These are phyloP conservation scores for Trachelipus rathkii DNA, from an alignment of 1,140 invertebrate species.

Conservation along the genomic window DNA sequence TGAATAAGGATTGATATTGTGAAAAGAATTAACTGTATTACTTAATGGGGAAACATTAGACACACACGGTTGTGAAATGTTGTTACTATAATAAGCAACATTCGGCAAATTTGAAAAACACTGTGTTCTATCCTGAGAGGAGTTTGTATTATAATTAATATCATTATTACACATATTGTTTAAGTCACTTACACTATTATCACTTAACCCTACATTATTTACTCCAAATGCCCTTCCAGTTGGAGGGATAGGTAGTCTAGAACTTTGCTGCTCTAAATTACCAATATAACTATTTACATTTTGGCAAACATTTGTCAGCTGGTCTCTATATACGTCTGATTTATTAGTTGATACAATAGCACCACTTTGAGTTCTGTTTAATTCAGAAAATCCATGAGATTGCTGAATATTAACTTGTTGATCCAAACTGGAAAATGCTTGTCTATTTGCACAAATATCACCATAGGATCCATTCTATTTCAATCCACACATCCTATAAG, in stretches of 20 bases:
- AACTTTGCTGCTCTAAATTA: neutral
- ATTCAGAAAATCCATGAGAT: neutral
- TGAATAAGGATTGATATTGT: neutral
- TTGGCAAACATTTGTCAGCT: neutral
- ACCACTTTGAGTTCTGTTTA: neutral
- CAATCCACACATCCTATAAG: too few species aligned
- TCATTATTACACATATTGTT: conserved; percentile 5
- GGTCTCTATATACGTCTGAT: neutral
- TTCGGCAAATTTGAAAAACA: neutral
- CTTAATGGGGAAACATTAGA: neutral
- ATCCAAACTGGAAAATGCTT: neutral
- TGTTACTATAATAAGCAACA: neutral
- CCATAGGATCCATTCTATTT: neutral
- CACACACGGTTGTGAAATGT: neutral
- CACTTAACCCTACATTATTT: conserved; percentile 4
- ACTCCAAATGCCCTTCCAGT: neutral
- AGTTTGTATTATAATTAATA: conserved; percentile 4
- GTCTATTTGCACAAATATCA: neutral
- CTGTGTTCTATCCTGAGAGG: neutral
- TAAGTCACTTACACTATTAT: conserved; percentile 8
- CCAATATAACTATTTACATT: conserved; percentile 8
- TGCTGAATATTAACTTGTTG: neutral
- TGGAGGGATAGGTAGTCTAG: neutral
- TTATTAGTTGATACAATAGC: neutral
- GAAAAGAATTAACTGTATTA: neutral